Evolutionary conservation across 2,113 vertebrate genomes (phyloP), one percentile per base, ranked within the genome.

Genomic region (Damaliscus lunatus): DNA sequence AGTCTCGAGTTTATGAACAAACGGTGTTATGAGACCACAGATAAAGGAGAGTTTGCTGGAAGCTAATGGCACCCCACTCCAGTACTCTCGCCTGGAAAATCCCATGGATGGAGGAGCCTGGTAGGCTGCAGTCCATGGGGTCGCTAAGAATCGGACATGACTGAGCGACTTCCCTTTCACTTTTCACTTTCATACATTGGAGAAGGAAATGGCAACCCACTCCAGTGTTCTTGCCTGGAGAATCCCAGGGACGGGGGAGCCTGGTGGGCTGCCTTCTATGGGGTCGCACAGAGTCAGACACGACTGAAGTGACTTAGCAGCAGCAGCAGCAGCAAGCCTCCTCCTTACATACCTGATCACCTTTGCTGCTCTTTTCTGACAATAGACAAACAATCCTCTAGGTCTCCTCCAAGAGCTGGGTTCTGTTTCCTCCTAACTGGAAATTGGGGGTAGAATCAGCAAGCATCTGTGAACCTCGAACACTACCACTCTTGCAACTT

Each of bases 1-100:
- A 93, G 29, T 90, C 48, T 96, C 78, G n/a, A 57, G 64, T 96
- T 96, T 90, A 57, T 27, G 52, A 96, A 95, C 46, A 10, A 93
- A 67, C 36, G 3, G 55, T 57, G 82, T 77, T 74, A 50, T 50
- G 84, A 92, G 36, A 87, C 7, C 62, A 91, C n/a, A 96, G 36
- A 87, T 83, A 36, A 83, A 52, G 36, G 81, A 88, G 36, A 64
- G 50, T 84, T 96, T 78, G 21, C 62, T 94, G 62, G 23, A 52
- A 95, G 80, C 29, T 84, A 50, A 43, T 43, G 43, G 43, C 43
- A 43, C 43, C 43, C 43, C 43, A 43, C 43, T 43, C 43, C 43
- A 43, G 43, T 43, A 43, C 6, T 43, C 43, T 43, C 7, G 43
- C 43, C 43, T 43, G 43, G 43, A 43, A 43, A 43, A 43, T 7